These are phyloP conservation scores for Okapia johnstoni DNA, from an alignment of 2,113 vertebrate species.

Conservation along the genomic window DNA sequence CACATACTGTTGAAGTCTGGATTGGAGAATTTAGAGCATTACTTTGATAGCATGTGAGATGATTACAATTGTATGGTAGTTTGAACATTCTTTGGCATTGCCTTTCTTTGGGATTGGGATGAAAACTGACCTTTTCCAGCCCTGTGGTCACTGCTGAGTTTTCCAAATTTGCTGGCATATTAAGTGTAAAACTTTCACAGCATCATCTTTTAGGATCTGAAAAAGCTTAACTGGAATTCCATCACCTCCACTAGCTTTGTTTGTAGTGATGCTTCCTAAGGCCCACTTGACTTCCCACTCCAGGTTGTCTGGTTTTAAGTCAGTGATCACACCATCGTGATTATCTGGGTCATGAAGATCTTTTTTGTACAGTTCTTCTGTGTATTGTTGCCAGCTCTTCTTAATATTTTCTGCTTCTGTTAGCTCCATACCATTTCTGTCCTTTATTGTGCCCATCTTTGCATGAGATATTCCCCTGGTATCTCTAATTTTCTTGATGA, in stretches of 20 bases:
- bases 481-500: background rate
- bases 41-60: background rate
- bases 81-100: background rate
- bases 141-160: background rate
- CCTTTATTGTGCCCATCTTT: background rate
- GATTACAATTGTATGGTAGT: background rate
- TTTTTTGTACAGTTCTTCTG: background rate
- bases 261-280: background rate
- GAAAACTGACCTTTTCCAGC: background rate
- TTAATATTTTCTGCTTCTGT: background rate
- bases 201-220: background rate
- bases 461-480: background rate
- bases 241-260: background rate
- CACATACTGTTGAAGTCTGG: background rate
- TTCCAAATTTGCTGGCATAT: background rate
- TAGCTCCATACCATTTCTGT: background rate
- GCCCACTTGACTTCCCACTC: background rate
- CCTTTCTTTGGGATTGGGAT: background rate
- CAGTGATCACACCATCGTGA: rapidly evolving
- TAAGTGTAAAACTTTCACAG: background rate
- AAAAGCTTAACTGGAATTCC: background rate
- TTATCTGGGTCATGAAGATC: background rate
- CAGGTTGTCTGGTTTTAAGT: background rate
- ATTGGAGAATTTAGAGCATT: background rate
- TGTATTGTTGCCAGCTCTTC: background rate